A percentile compares a stretch with the other conserved stretches of the same genome.
Evolutionary conservation across 2,888 invertebrate genomes (phyloP).

Genomic region (Lysandra bellargus): DNA sequence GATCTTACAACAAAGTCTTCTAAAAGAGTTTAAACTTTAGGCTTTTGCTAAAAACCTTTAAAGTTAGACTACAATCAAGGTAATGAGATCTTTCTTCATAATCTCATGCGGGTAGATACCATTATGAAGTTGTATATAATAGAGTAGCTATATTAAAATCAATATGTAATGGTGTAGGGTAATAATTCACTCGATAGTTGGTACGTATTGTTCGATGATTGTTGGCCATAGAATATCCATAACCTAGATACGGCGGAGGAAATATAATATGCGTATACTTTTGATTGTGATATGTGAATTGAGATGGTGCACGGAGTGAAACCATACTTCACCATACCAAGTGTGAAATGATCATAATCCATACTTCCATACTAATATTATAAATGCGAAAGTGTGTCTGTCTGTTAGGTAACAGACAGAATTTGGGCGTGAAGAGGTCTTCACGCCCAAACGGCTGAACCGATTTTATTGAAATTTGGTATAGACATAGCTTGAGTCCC

Average conservation of each 20-base stretch:
- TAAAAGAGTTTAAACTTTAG: neutral
- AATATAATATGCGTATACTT: neutral
- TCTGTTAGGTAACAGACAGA: too few relatives aligned
- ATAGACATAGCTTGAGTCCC: too few relatives aligned
- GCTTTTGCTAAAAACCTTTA: neutral
- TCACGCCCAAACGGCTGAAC: too few relatives aligned
- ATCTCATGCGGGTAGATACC: neutral
- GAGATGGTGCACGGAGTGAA: too few relatives aligned
- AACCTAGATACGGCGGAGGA: neutral
- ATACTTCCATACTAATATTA: too few relatives aligned
- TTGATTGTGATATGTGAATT: too few relatives aligned
- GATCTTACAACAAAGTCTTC: neutral
- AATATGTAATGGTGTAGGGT: conserved; percentile 11
- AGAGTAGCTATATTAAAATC: neutral
- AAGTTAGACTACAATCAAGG: neutral
- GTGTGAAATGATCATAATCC: too few relatives aligned
- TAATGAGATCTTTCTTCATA: neutral
- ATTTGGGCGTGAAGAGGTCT: too few relatives aligned
- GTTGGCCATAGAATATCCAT: neutral
- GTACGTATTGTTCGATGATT: conserved; percentile 28
- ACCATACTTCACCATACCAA: too few relatives aligned
- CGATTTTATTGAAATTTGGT: too few relatives aligned
- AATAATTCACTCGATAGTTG: conserved; percentile 29
- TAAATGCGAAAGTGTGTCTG: too few relatives aligned
- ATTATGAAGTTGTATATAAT: neutral